These are phyloP conservation scores for Cuculus canorus DNA, from an alignment of 2,797 vertebrate genomes.

Conservation along the genomic window DNA sequence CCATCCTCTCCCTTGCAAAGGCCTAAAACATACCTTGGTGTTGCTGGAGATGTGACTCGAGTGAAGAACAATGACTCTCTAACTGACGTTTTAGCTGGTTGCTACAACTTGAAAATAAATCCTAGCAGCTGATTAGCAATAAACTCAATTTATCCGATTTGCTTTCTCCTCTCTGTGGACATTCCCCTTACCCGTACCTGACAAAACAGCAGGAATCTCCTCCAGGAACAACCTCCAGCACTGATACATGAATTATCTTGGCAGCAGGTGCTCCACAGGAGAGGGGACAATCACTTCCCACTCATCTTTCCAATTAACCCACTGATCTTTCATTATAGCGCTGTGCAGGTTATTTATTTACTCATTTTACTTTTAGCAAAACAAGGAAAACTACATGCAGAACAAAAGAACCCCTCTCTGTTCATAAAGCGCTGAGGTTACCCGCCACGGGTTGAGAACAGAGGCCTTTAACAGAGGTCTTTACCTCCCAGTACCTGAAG, in stretches of 20 bases:
- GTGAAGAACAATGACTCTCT: neutral
- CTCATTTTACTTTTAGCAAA: constrained; percentile 8
- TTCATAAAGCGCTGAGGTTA: neutral
- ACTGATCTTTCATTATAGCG: neutral
- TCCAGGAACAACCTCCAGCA: constrained; percentile 34
- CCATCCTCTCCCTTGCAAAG: neutral
- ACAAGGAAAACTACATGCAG: neutral
- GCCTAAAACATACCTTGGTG: neutral
- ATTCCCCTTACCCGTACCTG: neutral
- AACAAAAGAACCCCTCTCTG: neutral
- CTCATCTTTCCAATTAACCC: constrained; percentile 59
- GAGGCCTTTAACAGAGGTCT: neutral
- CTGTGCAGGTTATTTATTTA: constrained; percentile 31
- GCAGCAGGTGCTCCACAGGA: constrained; percentile 53
- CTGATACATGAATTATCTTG: constrained; percentile 33
- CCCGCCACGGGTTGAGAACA: neutral
- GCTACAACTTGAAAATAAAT: constrained; percentile 27
- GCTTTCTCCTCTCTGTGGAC: constrained; percentile 13
- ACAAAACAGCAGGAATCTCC: constrained; percentile 21
- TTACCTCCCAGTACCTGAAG: neutral
- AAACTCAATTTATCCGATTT: constrained; percentile 38
- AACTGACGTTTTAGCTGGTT: neutral
- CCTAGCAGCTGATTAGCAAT: constrained; percentile 26
- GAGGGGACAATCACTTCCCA: neutral
- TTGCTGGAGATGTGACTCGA: neutral